Evolutionary conservation across 2,113 vertebrate species (phyloP).

Genomic region (Capra hircus): DNA sequence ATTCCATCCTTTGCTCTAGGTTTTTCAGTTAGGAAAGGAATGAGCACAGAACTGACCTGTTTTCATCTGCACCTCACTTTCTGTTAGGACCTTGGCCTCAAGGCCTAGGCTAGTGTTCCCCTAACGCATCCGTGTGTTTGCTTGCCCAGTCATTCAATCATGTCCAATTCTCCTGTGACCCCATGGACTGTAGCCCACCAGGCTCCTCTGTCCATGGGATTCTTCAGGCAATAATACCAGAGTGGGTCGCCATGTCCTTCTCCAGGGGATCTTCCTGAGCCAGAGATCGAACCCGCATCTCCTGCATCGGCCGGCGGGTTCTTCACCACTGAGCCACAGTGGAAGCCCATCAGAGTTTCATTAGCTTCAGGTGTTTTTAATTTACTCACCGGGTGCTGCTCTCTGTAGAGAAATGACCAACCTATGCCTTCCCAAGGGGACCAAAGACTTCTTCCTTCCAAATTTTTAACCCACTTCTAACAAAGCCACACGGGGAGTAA

Average conservation of each 20-base stretch:
- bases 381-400: background rate
- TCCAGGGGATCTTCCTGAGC: background rate
- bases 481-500: background rate
- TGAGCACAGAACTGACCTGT: background rate
- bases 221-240: background rate
- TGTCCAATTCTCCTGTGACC: background rate
- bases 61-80: background rate
- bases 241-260: background rate
- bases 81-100: background rate
- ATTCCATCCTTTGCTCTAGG: background rate
- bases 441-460: background rate
- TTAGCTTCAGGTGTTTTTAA: background rate
- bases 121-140: background rate
- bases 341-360: background rate
- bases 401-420: background rate
- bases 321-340: background rate
- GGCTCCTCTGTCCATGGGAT: background rate
- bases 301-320: accelerated
- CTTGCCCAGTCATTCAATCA: accelerated
- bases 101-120: background rate
- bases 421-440: background rate
- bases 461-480: background rate
- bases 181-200: background rate
- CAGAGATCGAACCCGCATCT: background rate
- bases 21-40: background rate